A percentile compares a stretch with the other conserved stretches of the same genome.
Conservation (phyloP, 2,797 vertebrate species). For the Adelosebastes latens region DNA sequence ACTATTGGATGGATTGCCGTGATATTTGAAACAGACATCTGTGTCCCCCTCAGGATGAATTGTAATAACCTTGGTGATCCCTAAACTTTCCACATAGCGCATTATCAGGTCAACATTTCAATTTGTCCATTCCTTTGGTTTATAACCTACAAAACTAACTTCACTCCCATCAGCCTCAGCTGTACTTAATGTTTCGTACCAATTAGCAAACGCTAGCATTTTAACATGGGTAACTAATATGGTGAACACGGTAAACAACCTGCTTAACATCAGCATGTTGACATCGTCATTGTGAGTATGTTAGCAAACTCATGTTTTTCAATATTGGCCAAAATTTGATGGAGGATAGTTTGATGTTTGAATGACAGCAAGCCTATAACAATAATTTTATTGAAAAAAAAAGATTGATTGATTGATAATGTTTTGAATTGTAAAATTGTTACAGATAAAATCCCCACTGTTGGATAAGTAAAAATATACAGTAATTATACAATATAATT, state of each 20-base stretch:
- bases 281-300: not conserved
- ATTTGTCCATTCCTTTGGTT: too few species aligned
- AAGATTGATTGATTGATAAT: not conserved
- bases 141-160: too few species aligned
- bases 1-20: not conserved
- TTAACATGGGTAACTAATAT: not conserved
- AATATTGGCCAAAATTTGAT: not conserved
- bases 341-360: not conserved
- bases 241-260: not conserved
- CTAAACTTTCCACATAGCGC: too few species aligned
- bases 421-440: not conserved
- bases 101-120: too few species aligned
- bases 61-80: not conserved
- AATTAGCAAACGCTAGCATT: not conserved
- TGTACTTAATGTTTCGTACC: not conserved
- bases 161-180: too few species aligned
- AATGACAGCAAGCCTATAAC: not conserved
- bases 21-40: not conserved
- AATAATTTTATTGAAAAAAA: not conserved
- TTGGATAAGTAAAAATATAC: not conserved
- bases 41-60: not conserved
- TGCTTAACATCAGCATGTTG: not conserved
- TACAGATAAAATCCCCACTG: not conserved
- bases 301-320: not conserved
- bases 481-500: not conserved